A percentile compares a stretch with the other conserved stretches of the same genome.
Conservation (phyloP, 2,888 invertebrate genomes). For the Choristoneura rosaceana region DNA sequence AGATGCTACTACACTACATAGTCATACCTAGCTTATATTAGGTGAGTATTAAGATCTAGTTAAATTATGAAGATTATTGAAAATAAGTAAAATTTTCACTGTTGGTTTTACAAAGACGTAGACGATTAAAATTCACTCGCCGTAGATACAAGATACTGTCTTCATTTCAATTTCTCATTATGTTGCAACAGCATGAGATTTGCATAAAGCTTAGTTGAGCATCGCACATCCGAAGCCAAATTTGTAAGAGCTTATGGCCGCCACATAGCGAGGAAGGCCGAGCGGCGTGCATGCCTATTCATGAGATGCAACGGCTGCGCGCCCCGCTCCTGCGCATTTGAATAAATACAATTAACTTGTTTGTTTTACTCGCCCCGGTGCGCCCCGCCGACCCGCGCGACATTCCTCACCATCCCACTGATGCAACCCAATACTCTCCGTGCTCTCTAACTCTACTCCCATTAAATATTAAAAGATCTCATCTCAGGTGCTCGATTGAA, state of each 20-base stretch:
- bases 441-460: background rate
- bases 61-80: no score
- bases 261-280: constrained; percentile 72
- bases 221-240: constrained; percentile 48
- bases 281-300: constrained; percentile 73
- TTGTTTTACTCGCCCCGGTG: constrained; percentile 78
- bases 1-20: no score
- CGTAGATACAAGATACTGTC: background rate
- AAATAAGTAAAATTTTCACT: no score
- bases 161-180: constrained; percentile 16
- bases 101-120: background rate
- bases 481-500: constrained; percentile 54
- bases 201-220: constrained; percentile 50
- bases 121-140: background rate
- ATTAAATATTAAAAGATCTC: constrained; percentile 1
- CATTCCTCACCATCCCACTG: constrained; percentile 57
- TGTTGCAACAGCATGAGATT: constrained; percentile 42
- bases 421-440: constrained; percentile 25
- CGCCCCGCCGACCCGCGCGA: constrained; percentile 65
- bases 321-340: constrained; percentile 72
- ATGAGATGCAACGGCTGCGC: constrained; percentile 77
- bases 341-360: constrained; percentile 86
- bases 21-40: no score
- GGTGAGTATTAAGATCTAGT: no score
- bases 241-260: constrained; percentile 58